Evolutionary conservation across 2,797 vertebrate species (phyloP).

Genomic region (Austrolebias charrua): DNA sequence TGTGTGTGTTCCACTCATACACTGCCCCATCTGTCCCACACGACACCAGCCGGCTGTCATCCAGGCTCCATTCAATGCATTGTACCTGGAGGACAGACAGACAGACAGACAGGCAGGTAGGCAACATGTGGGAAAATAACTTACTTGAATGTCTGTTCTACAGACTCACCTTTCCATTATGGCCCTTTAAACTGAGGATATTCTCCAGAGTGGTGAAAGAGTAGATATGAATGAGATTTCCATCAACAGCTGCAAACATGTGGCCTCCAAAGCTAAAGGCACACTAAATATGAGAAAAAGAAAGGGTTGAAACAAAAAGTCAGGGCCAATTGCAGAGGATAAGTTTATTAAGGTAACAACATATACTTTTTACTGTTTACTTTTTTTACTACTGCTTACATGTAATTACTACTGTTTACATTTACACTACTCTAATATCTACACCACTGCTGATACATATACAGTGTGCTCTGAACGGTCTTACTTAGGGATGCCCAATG

Average conservation of each 20-base stretch:
- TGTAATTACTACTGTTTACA: no score
- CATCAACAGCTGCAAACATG: conserved; percentile 91
- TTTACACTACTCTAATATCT: no score
- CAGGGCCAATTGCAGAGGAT: no score
- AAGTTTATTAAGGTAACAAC: no score
- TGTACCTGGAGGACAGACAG: conserved; percentile 75
- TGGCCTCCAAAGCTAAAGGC: conserved; percentile 92
- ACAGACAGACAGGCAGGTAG: neutral
- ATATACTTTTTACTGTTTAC: no score
- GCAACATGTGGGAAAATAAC: neutral
- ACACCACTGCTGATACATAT: no score
- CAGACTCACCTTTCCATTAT: conserved; percentile 88
- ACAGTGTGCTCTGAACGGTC: no score
- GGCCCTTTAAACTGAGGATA: conserved; percentile 88
- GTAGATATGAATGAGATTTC: conserved; percentile 92
- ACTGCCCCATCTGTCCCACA: conserved; percentile 91
- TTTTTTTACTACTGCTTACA: no score
- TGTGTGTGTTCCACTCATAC: conserved; percentile 88
- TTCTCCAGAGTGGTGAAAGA: conserved; percentile 89
- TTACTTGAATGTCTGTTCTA: no score
- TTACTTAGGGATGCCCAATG: no score
- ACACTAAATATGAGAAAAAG: conserved; percentile 74
- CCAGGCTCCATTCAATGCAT: conserved; percentile 85
- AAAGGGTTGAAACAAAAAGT: neutral
- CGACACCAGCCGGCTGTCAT: conserved; percentile 88